Evolutionary conservation across 2,797 vertebrate species (phyloP).

Genomic region (Xenopus petersii): DNA sequence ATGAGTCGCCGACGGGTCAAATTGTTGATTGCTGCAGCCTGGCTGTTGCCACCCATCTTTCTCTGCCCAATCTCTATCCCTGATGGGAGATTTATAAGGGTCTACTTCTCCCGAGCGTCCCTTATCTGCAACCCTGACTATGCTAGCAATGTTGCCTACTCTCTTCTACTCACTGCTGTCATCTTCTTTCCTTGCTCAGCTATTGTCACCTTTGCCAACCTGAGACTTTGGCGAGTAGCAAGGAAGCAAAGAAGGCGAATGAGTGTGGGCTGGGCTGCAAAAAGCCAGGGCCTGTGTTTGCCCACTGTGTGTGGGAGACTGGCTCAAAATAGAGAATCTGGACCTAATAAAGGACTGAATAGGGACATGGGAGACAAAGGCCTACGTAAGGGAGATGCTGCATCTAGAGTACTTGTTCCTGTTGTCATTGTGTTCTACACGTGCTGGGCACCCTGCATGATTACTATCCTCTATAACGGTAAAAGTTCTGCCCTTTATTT

Average conservation of each 20-base stretch:
- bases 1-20: conserved; percentile 69
- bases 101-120: conserved; percentile 77
- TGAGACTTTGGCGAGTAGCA: conserved; percentile 77
- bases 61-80: conserved; percentile 73
- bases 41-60: conserved; percentile 73
- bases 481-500: conserved; percentile 43
- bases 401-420: conserved; percentile 71
- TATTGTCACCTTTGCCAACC: conserved; percentile 75
- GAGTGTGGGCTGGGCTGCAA: conserved; percentile 36
- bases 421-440: conserved; percentile 77
- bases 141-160: conserved; percentile 73
- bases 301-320: conserved; percentile 28
- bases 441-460: conserved; percentile 82
- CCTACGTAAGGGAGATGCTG: conserved; percentile 61
- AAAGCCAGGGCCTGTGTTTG: background rate
- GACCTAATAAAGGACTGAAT: background rate
- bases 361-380: conserved; percentile 39
- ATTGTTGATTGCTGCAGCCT: conserved; percentile 71
- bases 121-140: conserved; percentile 81
- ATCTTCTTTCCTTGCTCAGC: conserved; percentile 81
- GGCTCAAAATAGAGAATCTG: background rate
- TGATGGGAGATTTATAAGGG: conserved; percentile 71
- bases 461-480: conserved; percentile 79
- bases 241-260: conserved; percentile 68
- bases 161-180: conserved; percentile 68